These are phyloP conservation scores for Pristionchus japonicus DNA, from an alignment of 2,888 invertebrate genomes.

Conservation along the genomic window DNA sequence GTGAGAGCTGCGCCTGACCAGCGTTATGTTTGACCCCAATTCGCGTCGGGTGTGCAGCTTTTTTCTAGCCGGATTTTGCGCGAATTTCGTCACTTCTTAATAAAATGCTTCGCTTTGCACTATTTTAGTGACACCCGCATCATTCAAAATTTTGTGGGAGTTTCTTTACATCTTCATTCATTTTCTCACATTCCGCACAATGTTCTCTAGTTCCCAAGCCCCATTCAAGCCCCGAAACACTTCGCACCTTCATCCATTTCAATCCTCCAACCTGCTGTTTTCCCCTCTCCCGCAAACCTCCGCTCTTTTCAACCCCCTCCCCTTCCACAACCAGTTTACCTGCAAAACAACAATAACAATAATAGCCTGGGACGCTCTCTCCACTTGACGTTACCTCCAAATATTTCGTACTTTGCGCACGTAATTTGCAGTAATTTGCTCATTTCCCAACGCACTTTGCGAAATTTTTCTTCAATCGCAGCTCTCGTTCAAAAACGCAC, in stretches of 20 bases:
- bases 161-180: too few relatives aligned
- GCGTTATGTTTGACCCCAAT: conserved; percentile 35
- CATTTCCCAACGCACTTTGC: neutral
- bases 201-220: too few relatives aligned
- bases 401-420: conserved; percentile 8
- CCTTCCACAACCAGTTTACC: conserved; percentile 11
- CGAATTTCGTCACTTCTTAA: neutral
- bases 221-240: too few relatives aligned
- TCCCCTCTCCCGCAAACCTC: neutral
- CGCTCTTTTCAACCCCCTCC: neutral
- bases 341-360: conserved; percentile 31
- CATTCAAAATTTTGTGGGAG: too few relatives aligned
- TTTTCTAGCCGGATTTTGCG: neutral
- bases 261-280: neutral
- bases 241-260: neutral
- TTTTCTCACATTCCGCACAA: too few relatives aligned
- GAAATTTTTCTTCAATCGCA: neutral
- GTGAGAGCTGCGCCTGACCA: neutral
- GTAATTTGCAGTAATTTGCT: neutral
- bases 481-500: neutral
- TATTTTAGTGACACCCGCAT: neutral
- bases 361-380: neutral
- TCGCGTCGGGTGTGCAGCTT: neutral
- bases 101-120: neutral
- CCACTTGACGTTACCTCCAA: neutral